Evolutionary conservation across 2,888 invertebrate species (phyloP).

Genomic region (Cremastinae sp.): DNA sequence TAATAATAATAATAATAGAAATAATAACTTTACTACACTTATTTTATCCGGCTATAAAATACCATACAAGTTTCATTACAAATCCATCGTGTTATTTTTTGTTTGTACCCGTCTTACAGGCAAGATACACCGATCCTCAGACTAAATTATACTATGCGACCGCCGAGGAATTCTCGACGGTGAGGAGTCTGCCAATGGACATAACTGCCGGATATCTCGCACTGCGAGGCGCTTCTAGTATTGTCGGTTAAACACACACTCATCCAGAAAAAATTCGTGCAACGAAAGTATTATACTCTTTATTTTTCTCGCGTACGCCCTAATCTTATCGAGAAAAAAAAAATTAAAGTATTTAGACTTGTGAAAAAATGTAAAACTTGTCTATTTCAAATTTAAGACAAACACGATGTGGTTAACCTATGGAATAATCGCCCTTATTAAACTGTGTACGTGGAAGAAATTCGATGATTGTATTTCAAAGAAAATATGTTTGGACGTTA

Average conservation of each 20-base stretch:
- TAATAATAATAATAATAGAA: conserved; percentile 27
- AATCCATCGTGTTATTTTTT: conserved; percentile 23
- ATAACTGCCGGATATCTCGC: conserved; percentile 94
- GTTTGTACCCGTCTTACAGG: conserved; percentile 77
- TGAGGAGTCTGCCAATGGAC: conserved; percentile 93
- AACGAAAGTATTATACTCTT: background rate
- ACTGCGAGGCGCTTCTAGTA: conserved; percentile 90
- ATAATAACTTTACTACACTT: conserved; percentile 35
- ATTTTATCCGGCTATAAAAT: conserved; percentile 44
- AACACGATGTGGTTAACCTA: too few relatives aligned
- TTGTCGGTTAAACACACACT: conserved; percentile 83
- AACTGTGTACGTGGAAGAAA: too few relatives aligned
- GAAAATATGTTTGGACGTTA: too few relatives aligned
- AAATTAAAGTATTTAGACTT: background rate
- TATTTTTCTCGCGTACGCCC: background rate
- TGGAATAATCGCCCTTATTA: too few relatives aligned
- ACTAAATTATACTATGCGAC: conserved; percentile 93
- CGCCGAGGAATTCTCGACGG: conserved; percentile 92
- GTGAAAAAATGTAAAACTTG: background rate
- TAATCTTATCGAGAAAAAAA: background rate
- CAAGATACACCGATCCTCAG: conserved; percentile 95
- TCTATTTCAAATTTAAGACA: too few relatives aligned
- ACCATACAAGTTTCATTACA: conserved; percentile 42
- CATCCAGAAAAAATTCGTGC: conserved; percentile 21
- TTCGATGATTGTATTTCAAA: too few relatives aligned